These are phyloP conservation scores for Malurus leucopterus DNA, from an alignment of 2,797 vertebrate genomes.

Conservation along the genomic window DNA sequence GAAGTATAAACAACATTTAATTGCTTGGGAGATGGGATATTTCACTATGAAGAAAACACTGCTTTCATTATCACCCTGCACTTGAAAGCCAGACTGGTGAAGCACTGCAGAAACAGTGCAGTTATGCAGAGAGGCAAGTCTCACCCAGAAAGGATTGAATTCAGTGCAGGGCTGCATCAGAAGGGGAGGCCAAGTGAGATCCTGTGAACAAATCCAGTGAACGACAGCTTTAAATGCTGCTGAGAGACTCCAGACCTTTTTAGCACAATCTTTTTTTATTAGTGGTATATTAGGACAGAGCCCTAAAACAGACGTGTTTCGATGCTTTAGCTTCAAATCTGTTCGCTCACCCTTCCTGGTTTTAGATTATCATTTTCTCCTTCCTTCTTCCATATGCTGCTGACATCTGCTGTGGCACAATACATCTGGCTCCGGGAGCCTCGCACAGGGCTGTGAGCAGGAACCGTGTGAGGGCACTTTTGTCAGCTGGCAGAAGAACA, in stretches of 20 bases:
- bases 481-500: not conserved
- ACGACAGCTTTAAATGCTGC: conserved; percentile 16
- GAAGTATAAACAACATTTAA: conserved; percentile 71
- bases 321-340: not conserved
- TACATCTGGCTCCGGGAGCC: not conserved
- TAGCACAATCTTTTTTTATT: not conserved
- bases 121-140: not conserved
- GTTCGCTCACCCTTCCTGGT: conserved; percentile 26
- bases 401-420: conserved; percentile 19
- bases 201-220: not conserved
- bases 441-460: not conserved
- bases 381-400: conserved; percentile 38
- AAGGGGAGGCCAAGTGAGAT: not conserved
- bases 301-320: not conserved
- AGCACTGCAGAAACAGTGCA: not conserved
- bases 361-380: conserved; percentile 40
- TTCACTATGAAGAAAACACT: conserved; percentile 37
- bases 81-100: not conserved
- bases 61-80: not conserved
- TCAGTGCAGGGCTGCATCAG: not conserved
- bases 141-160: not conserved
- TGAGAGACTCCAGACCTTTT: not conserved
- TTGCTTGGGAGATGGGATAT: conserved; percentile 58
- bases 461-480: not conserved
- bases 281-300: not conserved